Base-by-base conservation (phyloP, 2,888 invertebrate species). In the Heliconius erato region DNA sequence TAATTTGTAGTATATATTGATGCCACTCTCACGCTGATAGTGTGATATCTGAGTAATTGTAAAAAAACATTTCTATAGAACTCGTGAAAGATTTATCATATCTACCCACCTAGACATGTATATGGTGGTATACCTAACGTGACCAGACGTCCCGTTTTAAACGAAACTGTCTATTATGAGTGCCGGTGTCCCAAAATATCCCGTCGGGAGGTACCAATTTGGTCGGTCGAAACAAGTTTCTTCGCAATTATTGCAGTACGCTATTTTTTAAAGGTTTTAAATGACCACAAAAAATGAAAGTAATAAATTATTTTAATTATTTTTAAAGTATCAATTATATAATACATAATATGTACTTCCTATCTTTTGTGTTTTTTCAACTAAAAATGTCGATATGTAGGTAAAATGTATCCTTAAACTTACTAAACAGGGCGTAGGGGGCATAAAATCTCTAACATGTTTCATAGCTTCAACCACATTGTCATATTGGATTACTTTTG, bases 371-470 rank as follows among this genome's bases (percentile, higher is more conserved):
- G 2, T 2, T 71, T 71, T 1, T 28, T 23, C 23, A 16, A 26
- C 3, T 23, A 54, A 9, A 26, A 19, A 32, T 49, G 19, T 16
- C 12, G 19, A 78, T 6, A 49, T 6, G 0, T 1, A 44, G 23
- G 5, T 11, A 68, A 67, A 67, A 23, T 44, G 6, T 67, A 28
- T 19, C 11, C 9, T 67, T 14, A 28, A 65, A 78, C 78, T 90
- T 87, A 95, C 95, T 84, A 90, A 83, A 79, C 91, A 90, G 16
- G 94, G 93, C 1, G 95, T 93, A 28, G 87, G 85, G 14, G 88
- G 49, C 67, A 94, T 87, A 44, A 86, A 85, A 54, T 89, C 84
- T 77, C 85, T 89, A 35, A 93, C 85, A 65, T 90, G 87, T 6
- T 88, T 83, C 14, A 89, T 85, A 40, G 95, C 93, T 0, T 90